Conservation (phyloP, 1,140 invertebrate species). For the Pogonognathellus flavescens region DNA sequence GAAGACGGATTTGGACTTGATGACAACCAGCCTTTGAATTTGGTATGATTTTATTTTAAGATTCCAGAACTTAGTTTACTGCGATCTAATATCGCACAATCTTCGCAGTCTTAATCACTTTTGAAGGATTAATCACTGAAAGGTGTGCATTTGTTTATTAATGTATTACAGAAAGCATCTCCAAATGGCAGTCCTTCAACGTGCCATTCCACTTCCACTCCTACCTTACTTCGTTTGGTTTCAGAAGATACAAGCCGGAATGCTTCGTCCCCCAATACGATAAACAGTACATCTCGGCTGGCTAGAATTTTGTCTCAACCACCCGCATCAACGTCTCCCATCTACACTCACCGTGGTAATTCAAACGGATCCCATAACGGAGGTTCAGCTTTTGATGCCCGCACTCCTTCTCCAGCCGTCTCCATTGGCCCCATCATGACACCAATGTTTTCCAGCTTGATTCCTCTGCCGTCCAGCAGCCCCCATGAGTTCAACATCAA, state of each 20-base stretch:
- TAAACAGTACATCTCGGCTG: conserved; percentile 67
- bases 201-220: conserved; percentile 55
- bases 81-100: no score
- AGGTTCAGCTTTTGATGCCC: conserved; percentile 35
- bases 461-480: conserved; percentile 64
- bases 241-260: conserved; percentile 54
- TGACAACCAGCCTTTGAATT: conserved; percentile 65
- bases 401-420: conserved; percentile 66
- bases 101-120: no score
- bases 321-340: conserved; percentile 64
- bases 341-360: conserved; percentile 40
- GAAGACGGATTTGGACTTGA: conserved; percentile 58
- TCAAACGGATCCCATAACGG: conserved; percentile 51
- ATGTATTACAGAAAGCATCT: conserved; percentile 63
- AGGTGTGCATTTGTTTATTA: not conserved
- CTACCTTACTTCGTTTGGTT: conserved; percentile 53
- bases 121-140: no score
- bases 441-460: conserved; percentile 61
- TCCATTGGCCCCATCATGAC: conserved; percentile 64
- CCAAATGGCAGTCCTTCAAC: conserved; percentile 55
- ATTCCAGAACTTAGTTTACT: no score
- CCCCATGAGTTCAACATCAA: conserved; percentile 58
- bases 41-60: conserved; percentile 59
- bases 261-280: conserved; percentile 55
- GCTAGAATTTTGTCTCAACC: conserved; percentile 73